Conservation (phyloP, 2,888 invertebrate species). For the Microchrysa polita region DNA sequence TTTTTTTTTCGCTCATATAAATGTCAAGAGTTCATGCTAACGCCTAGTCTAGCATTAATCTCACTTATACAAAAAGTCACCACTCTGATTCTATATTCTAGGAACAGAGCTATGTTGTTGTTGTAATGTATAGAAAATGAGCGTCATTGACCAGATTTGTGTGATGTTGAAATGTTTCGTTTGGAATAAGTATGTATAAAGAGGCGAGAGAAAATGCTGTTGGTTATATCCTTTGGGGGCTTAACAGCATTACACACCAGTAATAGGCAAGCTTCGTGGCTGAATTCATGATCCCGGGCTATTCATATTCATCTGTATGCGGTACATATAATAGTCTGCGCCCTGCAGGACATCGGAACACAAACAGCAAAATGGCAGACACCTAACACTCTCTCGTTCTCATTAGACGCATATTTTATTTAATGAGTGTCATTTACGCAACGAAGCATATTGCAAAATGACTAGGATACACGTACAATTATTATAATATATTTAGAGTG, state of each 20-base stretch:
- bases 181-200: background rate
- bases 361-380: background rate
- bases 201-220: background rate
- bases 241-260: too few relatives aligned
- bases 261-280: background rate
- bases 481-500: too few relatives aligned
- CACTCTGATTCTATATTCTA: background rate
- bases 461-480: background rate
- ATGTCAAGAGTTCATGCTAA: background rate
- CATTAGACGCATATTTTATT: conserved; percentile 4
- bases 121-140: conserved; percentile 1
- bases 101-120: too few relatives aligned
- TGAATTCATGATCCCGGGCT: background rate
- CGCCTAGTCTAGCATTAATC: conserved; percentile 6
- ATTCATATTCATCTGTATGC: conserved; percentile 18
- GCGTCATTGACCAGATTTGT: conserved; percentile 4
- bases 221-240: background rate
- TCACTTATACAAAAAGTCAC: conserved; percentile 20
- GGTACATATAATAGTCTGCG: background rate
- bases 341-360: background rate
- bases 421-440: conserved; percentile 28
- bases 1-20: too few relatives aligned
- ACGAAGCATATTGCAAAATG: background rate
- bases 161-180: background rate
- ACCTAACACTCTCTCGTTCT: conserved; percentile 13